These are phyloP conservation scores for Sphecodes monilicornis DNA, from an alignment of 2,888 invertebrate species.

Conservation along the genomic window DNA sequence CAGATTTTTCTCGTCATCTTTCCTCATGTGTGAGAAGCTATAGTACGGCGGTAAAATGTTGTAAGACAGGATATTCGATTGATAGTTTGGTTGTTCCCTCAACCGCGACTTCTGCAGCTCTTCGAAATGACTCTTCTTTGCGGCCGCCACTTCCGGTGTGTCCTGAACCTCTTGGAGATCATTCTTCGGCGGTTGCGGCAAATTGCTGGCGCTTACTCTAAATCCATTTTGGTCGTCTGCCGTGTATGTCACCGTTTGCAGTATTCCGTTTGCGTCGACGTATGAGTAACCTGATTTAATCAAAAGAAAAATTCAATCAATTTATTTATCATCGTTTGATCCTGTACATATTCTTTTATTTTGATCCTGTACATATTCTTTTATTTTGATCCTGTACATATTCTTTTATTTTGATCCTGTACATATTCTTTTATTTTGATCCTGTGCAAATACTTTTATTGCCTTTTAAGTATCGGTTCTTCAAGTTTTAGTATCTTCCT, in stretches of 20 bases:
- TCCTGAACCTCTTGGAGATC: slow-evolving; percentile 81
- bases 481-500: too few species aligned
- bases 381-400: too few species aligned
- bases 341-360: too few species aligned
- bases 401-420: too few species aligned
- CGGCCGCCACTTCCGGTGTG: slow-evolving; percentile 85
- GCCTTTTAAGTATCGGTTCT: too few species aligned
- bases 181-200: slow-evolving; percentile 77
- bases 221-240: slow-evolving; percentile 88
- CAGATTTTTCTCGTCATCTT: slow-evolving; percentile 29
- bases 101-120: slow-evolving; percentile 63
- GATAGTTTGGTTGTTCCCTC: slow-evolving; percentile 54
- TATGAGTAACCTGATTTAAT: slow-evolving; percentile 87
- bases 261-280: slow-evolving; percentile 88
- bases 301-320: background rate
- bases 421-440: too few species aligned
- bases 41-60: slow-evolving; percentile 64
- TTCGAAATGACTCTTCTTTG: slow-evolving; percentile 83
- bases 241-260: slow-evolving; percentile 88
- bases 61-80: slow-evolving; percentile 65
- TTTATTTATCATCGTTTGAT: too few species aligned
- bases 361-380: too few species aligned
- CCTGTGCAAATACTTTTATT: too few species aligned
- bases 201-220: slow-evolving; percentile 88
- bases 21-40: slow-evolving; percentile 58